A percentile compares a stretch with the other conserved stretches of the same genome.
Conservation (phyloP, 2,888 invertebrate species). For the Phortica okadai region DNA sequence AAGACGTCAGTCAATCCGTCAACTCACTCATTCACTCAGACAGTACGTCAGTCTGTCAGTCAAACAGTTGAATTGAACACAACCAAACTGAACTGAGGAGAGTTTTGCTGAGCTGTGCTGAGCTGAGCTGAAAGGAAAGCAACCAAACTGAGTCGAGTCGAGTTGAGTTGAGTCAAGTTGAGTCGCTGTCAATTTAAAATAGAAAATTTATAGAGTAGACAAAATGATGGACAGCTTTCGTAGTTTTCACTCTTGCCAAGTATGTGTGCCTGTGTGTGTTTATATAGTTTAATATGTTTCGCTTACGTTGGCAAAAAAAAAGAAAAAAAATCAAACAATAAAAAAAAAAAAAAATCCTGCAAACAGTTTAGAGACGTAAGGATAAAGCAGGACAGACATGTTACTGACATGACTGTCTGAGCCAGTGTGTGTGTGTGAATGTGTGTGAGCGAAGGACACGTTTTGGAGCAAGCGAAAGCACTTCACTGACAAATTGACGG, state of each 20-base stretch:
- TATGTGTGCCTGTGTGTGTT: conserved; percentile 33
- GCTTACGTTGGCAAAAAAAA: conserved; percentile 19
- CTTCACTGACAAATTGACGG: conserved; percentile 75
- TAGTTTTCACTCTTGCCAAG: conserved; percentile 45
- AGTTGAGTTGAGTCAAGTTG: conserved; percentile 69
- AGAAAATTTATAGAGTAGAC: conserved; percentile 74
- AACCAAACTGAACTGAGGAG: conserved; percentile 14
- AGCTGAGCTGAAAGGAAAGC: conserved; percentile 41
- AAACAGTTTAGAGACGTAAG: conserved; percentile 33
- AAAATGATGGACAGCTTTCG: conserved; percentile 75
- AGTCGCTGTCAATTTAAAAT: conserved; percentile 75
- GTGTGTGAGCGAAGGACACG: conserved; percentile 37
- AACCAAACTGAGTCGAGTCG: conserved; percentile 60
- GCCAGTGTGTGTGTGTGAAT: conserved; percentile 44
- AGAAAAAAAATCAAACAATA: not conserved
- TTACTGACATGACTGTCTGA: not conserved
- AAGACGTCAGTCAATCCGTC: conserved; percentile 69
- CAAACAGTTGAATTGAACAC: conserved; percentile 38
- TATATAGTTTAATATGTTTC: conserved; percentile 25
- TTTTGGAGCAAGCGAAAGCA: conserved; percentile 37
- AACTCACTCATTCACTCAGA: conserved; percentile 69
- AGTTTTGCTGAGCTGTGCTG: conserved; percentile 34
- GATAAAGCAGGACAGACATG: conserved; percentile 13
- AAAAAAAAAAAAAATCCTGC: not conserved
- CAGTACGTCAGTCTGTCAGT: conserved; percentile 58